Conservation (phyloP, 2,888 invertebrate genomes). For the Mayetiola destructor region DNA sequence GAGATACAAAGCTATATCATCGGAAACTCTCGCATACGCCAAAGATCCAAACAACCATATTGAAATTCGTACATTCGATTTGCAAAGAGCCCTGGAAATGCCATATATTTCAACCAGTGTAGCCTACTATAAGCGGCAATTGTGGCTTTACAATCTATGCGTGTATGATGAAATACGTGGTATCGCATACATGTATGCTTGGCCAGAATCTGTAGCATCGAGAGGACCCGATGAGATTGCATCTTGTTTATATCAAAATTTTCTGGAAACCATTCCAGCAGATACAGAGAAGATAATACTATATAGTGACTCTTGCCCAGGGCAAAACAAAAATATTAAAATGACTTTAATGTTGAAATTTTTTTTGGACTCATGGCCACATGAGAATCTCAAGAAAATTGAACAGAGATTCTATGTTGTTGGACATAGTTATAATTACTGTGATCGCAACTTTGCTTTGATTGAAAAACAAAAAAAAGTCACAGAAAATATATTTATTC, state of each 20-base stretch:
- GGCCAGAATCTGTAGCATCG: neutral
- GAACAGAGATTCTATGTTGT: neutral
- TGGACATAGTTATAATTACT: neutral
- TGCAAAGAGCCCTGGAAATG: neutral
- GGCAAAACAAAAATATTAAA: neutral
- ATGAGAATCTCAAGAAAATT: neutral
- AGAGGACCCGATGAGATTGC: neutral
- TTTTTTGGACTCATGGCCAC: neutral
- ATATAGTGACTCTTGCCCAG: neutral
- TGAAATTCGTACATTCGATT: neutral
- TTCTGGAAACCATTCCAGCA: neutral
- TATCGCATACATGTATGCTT: neutral
- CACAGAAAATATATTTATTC: neutral
- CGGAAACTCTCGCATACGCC: neutral
- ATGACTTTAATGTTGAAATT: neutral
- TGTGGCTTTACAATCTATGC: neutral
- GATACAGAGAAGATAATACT: conserved; percentile 2
- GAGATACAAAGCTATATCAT: neutral
- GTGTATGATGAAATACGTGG: neutral
- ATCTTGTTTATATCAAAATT: neutral
- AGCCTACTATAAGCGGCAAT: neutral
- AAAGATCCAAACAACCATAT: neutral
- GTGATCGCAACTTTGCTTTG: neutral
- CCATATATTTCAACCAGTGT: neutral
- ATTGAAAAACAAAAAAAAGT: neutral